Conservation (phyloP, 2,888 invertebrate genomes). For the Drosophila rellima region DNA sequence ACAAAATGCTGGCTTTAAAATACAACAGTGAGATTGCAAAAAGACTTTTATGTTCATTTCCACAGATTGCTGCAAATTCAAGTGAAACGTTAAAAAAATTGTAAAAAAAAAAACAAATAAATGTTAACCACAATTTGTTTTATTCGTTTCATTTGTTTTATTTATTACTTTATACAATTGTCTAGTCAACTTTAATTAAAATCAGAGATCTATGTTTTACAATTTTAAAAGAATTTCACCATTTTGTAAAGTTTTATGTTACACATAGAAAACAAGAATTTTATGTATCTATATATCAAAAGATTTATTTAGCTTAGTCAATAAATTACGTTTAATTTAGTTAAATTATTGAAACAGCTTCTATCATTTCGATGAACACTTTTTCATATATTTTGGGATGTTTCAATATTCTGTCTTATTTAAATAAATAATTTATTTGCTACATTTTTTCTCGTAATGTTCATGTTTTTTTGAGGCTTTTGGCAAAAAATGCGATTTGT, state of each 20-base stretch:
- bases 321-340: conserved; percentile 1
- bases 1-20: conserved; percentile 49
- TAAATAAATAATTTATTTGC: conserved; percentile 39
- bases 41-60: conserved; percentile 32
- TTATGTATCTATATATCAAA: too few species aligned
- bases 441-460: conserved; percentile 12
- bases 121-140: conserved; percentile 20
- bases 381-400: background rate
- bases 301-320: conserved; percentile 5
- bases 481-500: conserved; percentile 21
- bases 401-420: conserved; percentile 16
- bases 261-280: too few species aligned
- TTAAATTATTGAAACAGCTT: conserved; percentile 1
- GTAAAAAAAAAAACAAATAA: background rate
- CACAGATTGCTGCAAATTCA: conserved; percentile 22
- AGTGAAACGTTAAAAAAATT: conserved; percentile 4
- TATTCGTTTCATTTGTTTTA: conserved; percentile 10
- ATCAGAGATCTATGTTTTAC: background rate
- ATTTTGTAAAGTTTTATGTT: background rate
- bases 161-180: conserved; percentile 12
- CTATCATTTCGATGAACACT: background rate
- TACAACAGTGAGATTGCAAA: conserved; percentile 31
- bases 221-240: background rate
- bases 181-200: conserved; percentile 23
- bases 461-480: conserved; percentile 28